These are phyloP conservation scores for Rhegmatorhina hoffmannsi DNA, from an alignment of 2,113 vertebrate genomes.

Conservation along the genomic window DNA sequence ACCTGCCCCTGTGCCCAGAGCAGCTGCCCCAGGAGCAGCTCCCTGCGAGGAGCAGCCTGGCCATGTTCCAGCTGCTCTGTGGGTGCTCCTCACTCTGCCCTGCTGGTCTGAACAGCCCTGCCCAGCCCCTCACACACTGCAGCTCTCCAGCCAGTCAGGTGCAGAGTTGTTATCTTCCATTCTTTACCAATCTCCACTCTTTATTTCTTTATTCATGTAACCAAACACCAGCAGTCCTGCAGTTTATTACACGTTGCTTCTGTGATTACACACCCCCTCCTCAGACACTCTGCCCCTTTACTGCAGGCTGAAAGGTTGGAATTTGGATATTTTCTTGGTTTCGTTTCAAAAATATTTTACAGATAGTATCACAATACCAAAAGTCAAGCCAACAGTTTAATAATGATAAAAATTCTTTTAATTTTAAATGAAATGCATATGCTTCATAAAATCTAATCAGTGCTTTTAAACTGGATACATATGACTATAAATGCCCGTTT, in stretches of 20 bases:
- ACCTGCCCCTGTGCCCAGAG: background rate
- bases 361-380: conserved; percentile 2
- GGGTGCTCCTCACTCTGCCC: conserved; percentile 26
- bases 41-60: background rate
- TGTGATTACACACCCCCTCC: background rate
- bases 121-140: background rate
- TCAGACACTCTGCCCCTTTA: background rate
- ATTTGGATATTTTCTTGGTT: conserved; percentile 18
- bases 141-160: background rate
- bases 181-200: background rate
- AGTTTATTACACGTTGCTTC: background rate
- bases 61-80: background rate
- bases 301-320: background rate
- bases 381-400: conserved; percentile 6
- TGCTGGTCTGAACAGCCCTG: background rate
- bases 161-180: background rate
- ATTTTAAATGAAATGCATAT: conserved; percentile 53
- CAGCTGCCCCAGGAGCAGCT: background rate
- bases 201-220: background rate
- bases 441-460: conserved; percentile 49
- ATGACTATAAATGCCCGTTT: conserved; percentile 33
- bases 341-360: conserved; percentile 24
- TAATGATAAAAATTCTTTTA: background rate
- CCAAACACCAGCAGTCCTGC: background rate
- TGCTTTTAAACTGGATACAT: conserved; percentile 37